These are phyloP conservation scores for Fragum fragum DNA, from an alignment of 2,888 invertebrate genomes.

Conservation along the genomic window DNA sequence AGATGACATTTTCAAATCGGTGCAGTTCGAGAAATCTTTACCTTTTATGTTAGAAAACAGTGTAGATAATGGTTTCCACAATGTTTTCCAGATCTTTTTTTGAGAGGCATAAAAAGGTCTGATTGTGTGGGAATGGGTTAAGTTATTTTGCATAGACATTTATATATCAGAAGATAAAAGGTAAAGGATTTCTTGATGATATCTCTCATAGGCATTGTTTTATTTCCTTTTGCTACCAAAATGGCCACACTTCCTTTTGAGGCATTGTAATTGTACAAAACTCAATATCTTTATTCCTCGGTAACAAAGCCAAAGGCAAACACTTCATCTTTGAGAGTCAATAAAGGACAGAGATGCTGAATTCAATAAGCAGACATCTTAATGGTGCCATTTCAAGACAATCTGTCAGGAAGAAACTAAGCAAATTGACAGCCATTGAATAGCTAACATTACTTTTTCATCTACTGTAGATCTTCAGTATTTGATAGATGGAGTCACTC, in stretches of 20 bases:
- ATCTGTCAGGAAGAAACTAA: constrained; percentile 25
- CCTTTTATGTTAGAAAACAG: too few species aligned
- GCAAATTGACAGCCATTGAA: constrained; percentile 44
- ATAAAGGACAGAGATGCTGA: constrained; percentile 23
- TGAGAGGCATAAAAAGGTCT: too few species aligned
- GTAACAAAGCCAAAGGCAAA: constrained; percentile 44
- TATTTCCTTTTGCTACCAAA: constrained; percentile 5
- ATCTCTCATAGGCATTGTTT: constrained; percentile 12
- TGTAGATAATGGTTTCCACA: too few species aligned
- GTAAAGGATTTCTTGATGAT: too few species aligned
- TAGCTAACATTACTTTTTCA: constrained; percentile 39
- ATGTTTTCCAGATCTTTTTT: too few species aligned
- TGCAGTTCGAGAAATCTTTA: too few species aligned
- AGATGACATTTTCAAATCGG: too few species aligned
- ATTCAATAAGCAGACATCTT: constrained; percentile 33
- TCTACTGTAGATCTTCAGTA: neutral
- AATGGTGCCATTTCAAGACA: constrained; percentile 45
- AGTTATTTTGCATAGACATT: too few species aligned
- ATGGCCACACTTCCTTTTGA: constrained; percentile 12
- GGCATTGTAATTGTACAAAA: constrained; percentile 21
- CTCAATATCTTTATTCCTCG: constrained; percentile 18
- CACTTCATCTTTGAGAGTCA: constrained; percentile 40
- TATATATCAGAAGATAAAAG: too few species aligned
- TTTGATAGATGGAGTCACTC: too few species aligned
- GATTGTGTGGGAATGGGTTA: too few species aligned